Evolutionary conservation across 2,888 invertebrate genomes (phyloP).

Genomic region (Sepioteuthis lessoniana): DNA sequence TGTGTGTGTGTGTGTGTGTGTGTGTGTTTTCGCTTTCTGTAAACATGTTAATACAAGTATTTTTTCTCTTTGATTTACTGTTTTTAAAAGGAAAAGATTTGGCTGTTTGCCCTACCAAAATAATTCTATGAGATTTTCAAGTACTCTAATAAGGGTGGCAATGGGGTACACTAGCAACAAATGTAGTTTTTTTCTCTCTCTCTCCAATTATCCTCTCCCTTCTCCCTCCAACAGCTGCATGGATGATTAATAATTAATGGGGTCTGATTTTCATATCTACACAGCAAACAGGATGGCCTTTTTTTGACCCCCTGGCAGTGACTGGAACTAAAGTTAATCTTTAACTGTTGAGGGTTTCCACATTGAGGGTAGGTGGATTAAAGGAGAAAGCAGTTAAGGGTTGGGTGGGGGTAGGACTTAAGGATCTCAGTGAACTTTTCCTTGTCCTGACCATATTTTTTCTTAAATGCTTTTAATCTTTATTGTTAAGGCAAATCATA

Average conservation of each 20-base stretch:
- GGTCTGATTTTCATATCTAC: no score
- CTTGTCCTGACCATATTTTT: no score
- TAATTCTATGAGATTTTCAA: neutral
- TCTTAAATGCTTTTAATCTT: no score
- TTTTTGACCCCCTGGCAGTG: neutral
- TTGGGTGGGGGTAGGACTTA: no score
- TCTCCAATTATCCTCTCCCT: no score
- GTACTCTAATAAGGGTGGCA: neutral
- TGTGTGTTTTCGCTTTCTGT: no score
- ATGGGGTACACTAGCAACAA: neutral
- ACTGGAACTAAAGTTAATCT: neutral
- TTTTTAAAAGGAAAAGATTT: neutral
- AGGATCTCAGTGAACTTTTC: no score
- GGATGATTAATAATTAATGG: no score
- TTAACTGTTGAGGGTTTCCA: neutral
- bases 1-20: accelerated
- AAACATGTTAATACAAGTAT: no score
- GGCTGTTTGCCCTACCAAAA: neutral
- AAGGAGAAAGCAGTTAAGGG: no score
- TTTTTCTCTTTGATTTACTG: no score
- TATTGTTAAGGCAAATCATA: no score
- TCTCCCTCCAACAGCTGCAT: neutral
- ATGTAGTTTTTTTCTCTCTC: neutral
- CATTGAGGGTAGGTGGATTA: neutral
- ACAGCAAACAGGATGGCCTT: neutral